Evolutionary conservation across 2,113 vertebrate genomes (phyloP).

Genomic region (Sturnira hondurensis): DNA sequence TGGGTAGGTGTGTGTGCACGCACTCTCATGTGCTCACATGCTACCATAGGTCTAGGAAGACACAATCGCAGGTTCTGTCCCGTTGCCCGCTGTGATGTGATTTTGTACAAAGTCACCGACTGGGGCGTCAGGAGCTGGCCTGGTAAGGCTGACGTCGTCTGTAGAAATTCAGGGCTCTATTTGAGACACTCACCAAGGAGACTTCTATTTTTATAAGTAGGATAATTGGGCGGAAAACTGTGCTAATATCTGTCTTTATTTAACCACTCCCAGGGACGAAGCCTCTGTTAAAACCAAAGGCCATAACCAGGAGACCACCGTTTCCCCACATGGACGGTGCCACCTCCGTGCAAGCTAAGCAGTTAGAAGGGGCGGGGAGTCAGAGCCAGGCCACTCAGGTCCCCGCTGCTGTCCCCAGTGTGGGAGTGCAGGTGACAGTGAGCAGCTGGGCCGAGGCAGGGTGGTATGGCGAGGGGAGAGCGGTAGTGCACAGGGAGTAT

Average conservation of each 20-base stretch:
- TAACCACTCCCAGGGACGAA: conserved; percentile 59
- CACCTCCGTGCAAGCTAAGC: background rate
- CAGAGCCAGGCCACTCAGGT: background rate
- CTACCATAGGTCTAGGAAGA: background rate
- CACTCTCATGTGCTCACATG: rapidly evolving
- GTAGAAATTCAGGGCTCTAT: conserved; percentile 54
- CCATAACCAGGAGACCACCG: background rate
- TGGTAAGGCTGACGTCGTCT: conserved; percentile 17
- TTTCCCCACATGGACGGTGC: background rate
- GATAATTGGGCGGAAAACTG: conserved; percentile 71
- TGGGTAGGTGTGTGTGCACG: rapidly evolving
- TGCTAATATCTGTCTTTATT: conserved; percentile 68
- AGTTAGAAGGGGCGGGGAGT: background rate
- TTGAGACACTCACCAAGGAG: conserved; percentile 63
- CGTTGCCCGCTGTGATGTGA: background rate
- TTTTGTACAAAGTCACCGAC: background rate
- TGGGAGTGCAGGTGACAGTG: background rate
- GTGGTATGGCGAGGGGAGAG: no score
- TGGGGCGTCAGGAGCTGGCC: background rate
- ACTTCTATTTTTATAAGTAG: conserved; percentile 76
- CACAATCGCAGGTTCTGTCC: background rate
- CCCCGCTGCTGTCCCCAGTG: background rate
- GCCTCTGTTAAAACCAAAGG: conserved; percentile 28
- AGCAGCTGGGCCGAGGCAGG: background rate
- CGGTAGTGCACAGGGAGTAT: background rate